Conservation (phyloP, 2,113 vertebrate species). For the Patagioenas fasciata region DNA sequence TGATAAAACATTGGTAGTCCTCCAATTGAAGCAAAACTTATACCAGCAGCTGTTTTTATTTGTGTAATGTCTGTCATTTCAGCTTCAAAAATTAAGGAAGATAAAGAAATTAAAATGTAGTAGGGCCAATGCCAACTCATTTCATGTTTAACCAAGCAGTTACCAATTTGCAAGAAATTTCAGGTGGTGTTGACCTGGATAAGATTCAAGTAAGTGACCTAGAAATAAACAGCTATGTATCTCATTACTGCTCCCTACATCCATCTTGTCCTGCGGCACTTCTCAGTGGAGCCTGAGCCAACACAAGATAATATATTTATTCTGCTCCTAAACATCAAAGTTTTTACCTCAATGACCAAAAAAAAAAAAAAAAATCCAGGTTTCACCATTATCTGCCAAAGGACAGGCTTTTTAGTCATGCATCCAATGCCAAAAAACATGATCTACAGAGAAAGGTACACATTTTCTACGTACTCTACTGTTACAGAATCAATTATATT, state of each 20-base stretch:
- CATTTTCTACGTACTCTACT: background rate
- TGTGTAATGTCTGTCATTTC: background rate
- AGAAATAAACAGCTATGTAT: conserved; percentile 1
- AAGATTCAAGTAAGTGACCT: background rate
- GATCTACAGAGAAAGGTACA: background rate
- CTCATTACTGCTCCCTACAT: background rate
- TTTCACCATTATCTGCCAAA: background rate
- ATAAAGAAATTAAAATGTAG: background rate
- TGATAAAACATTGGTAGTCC: background rate
- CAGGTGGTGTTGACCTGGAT: background rate
- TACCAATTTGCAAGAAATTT: conserved; percentile 4
- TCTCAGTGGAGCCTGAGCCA: background rate
- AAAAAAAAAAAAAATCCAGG: background rate
- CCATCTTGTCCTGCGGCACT: background rate
- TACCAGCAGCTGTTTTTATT: background rate
- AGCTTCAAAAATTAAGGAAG: background rate
- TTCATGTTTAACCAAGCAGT: background rate
- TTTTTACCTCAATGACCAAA: background rate
- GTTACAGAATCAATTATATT: background rate
- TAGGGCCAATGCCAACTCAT: background rate
- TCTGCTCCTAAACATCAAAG: background rate
- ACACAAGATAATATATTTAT: background rate
- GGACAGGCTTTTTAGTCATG: background rate
- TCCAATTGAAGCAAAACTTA: background rate
- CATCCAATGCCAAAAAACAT: background rate